Evolutionary conservation across 1,140 invertebrate genomes (phyloP).

Genomic region (Periplaneta americana): DNA sequence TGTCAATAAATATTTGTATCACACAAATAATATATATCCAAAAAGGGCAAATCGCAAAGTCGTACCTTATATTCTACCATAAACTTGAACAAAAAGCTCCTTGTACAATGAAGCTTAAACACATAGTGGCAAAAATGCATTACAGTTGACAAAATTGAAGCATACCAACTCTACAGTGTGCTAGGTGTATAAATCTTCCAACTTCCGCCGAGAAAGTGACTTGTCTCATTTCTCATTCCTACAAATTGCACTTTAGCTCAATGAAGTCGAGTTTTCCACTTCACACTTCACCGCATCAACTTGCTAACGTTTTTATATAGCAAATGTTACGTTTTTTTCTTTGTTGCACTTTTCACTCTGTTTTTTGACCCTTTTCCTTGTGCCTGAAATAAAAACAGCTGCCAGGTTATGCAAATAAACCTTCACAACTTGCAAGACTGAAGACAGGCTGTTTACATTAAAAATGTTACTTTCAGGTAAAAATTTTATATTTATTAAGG

Average conservation of each 20-base stretch:
- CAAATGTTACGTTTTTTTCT: not conserved
- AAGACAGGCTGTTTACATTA: not conserved
- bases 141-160: not conserved
- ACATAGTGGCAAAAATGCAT: not conserved
- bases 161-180: not conserved
- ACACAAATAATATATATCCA: not conserved
- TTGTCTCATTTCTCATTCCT: not conserved
- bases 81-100: not conserved
- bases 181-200: not conserved
- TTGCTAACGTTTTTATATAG: not conserved
- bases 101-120: not conserved
- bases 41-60: not conserved
- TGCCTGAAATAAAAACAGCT: not conserved
- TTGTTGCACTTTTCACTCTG: not conserved
- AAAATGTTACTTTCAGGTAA: not conserved
- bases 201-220: not conserved
- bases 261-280: not conserved
- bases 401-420: not conserved
- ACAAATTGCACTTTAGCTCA: not conserved
- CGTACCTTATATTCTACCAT: not conserved
- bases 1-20: not conserved
- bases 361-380: not conserved
- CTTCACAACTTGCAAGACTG: not conserved
- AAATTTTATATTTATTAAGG: not conserved
- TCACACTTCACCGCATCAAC: not conserved